Evolutionary conservation across 2,888 invertebrate species (phyloP), one percentile per base, ranked within the genome.

Genomic region (Andrena marginata): DNA sequence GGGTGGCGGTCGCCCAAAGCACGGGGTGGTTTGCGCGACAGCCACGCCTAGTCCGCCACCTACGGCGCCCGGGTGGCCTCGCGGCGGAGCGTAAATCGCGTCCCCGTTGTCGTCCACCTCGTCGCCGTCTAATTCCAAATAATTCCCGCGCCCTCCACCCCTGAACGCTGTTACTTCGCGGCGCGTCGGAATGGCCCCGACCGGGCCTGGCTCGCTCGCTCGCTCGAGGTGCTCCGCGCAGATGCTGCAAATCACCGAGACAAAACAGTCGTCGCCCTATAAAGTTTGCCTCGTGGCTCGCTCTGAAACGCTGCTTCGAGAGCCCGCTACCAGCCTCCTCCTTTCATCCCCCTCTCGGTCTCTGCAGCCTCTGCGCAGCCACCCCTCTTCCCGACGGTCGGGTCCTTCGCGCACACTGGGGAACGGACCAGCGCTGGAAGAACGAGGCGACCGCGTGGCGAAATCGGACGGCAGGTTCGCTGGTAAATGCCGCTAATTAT

Each of bases 211-310:
- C 60, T 79, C n/a, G n/a, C n/a, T n/a, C n/a, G 72, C 62, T 75
- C 75, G 85, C 70, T 76, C 84, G 86, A 89, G 91, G 90, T 93
- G 92, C 89, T 92, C 89, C 80, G 91, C 91, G 92, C 93, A 93
- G 93, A 93, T 92, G 93, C 92, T 91, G 92, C 93, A 92, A 93
- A 93, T 93, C 92, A 93, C 92, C 86, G 80, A 85, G 91, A 92
- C 93, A 93, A 93, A 93, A 93, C 93, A 92, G 89, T 90, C 90
- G 89, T 89, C 88, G 89, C 81, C 88, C 89, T 80, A 85, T 89
- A 91, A 93, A 92, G 89, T 92, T 92, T 89, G 84, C 63, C 51
- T 65, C 49, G 51, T 42, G 84, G 80, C 42, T 13, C 54, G 68
- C 76, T 16, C 42, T 49, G 77, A 75, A 84, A 83, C 67, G 67